Evolutionary conservation across 2,888 invertebrate species (phyloP), one percentile per base, ranked within the genome.

Genomic region (Xanthia icteritia): DNA sequence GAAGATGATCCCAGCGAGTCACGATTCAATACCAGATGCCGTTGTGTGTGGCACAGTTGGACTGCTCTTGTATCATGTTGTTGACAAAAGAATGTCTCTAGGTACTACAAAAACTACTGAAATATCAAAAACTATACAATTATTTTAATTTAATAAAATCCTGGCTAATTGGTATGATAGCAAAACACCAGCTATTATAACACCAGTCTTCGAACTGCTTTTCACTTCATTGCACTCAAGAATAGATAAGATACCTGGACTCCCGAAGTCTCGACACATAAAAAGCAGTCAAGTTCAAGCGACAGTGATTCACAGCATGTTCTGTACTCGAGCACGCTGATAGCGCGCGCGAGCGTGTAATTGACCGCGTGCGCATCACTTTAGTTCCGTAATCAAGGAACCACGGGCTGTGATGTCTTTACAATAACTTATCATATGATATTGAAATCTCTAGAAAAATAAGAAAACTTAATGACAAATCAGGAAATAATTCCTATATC

Each of bases 361-460:
- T 86, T 76, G 73, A 48, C 31, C 65, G 88, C 85, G 86, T 85
- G 88, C 64, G 79, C 70, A 69, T 51, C 86, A 71, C 64, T 72
- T 87, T 87, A 85, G 82, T 85, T 76, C 79, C 79, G 79, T 77
- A 65, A 54, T 48, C 27, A 51, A 48, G 17, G 56, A 27, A 31
- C 39, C 36, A 54, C 56, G 82, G 75, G 66, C n/a, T 72, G 72
- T 60, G 51, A 60, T 6, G 11, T 77, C 51, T 58, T 58, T 58
- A 70, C 3, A 42, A 42, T 73, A 15, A 36, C 27, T 27, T 15
- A 72, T 48, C n/a, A n/a, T 20, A 36, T 48, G 11, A 6, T 51
- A 17, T 23, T 51, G 13, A 63, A 39, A 39, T 42, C 13, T 42
- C 5, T 42, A 23, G 27, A 67, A 66, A 68, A 65, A 17, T 6